Percentiles rank a stretch among this genome's conserved stretches.
These are phyloP conservation scores for Crocallis elinguaria DNA, from an alignment of 2,888 invertebrate species.

Conservation along the genomic window DNA sequence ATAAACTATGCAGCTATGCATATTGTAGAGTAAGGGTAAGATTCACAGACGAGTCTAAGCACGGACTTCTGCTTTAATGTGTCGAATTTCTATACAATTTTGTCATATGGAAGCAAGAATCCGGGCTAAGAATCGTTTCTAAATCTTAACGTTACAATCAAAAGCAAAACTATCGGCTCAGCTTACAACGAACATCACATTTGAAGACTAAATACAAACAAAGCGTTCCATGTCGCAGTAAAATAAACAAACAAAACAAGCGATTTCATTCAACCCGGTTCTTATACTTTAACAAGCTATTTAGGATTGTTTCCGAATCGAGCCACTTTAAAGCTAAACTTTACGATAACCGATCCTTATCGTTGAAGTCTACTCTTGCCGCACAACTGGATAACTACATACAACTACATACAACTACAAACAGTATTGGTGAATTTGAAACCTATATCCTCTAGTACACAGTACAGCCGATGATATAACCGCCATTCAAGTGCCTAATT, in stretches of 20 bases:
- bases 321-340: conserved; percentile 9
- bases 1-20: no score
- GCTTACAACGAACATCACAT: not conserved
- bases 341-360: not conserved
- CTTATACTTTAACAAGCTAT: conserved; percentile 22
- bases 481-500: conserved; percentile 35
- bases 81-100: no score
- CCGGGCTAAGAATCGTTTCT: no score
- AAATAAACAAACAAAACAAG: conserved; percentile 9
- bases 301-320: conserved; percentile 24
- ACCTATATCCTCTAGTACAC: conserved; percentile 9
- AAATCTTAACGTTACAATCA: no score
- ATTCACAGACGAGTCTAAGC: no score
- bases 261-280: conserved; percentile 29
- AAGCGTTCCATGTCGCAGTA: conserved; percentile 17
- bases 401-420: not conserved
- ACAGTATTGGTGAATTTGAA: conserved; percentile 1
- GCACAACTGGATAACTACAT: not conserved
- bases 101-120: no score
- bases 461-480: conserved; percentile 10
- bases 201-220: conserved; percentile 9
- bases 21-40: no score
- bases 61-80: no score
- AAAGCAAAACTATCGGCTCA: no score
- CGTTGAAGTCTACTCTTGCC: no score